Conservation (phyloP, 2,888 invertebrate species). For the Apamea epomidion region DNA sequence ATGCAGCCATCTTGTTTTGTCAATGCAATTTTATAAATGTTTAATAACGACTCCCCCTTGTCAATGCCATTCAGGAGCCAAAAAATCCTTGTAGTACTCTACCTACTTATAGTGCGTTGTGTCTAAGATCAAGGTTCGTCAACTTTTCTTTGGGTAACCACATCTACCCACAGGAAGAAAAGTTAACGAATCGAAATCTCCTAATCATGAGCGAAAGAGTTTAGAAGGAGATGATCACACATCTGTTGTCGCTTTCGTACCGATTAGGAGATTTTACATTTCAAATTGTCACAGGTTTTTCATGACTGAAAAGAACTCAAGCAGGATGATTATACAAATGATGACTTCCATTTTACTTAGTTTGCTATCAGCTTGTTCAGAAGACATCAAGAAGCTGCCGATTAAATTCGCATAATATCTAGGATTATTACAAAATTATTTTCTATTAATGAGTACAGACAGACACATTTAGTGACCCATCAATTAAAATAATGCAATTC, state of each 20-base stretch:
- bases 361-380: not conserved
- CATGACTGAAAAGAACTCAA: no score
- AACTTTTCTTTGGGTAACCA: no score
- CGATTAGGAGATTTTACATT: not conserved
- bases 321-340: no score
- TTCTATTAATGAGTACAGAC: no score
- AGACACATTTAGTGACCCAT: not conserved
- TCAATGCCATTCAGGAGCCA: not conserved
- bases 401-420: not conserved
- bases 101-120: no score
- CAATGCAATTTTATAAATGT: not conserved
- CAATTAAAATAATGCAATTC: not conserved
- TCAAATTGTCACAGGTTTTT: not conserved
- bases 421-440: not conserved
- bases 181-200: no score
- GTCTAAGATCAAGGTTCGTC: no score
- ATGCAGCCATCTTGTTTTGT: not conserved
- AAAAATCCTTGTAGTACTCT: not conserved
- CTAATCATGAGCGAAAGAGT: no score
- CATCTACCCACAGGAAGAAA: no score
- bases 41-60: not conserved
- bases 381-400: not conserved
- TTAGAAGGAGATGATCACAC: no score
- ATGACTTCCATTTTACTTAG: not conserved
- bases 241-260: no score